A percentile compares a stretch with the other conserved stretches of the same genome.
These are phyloP conservation scores for Podarcis siculus DNA, from an alignment of 2,797 vertebrate species.

Conservation along the genomic window DNA sequence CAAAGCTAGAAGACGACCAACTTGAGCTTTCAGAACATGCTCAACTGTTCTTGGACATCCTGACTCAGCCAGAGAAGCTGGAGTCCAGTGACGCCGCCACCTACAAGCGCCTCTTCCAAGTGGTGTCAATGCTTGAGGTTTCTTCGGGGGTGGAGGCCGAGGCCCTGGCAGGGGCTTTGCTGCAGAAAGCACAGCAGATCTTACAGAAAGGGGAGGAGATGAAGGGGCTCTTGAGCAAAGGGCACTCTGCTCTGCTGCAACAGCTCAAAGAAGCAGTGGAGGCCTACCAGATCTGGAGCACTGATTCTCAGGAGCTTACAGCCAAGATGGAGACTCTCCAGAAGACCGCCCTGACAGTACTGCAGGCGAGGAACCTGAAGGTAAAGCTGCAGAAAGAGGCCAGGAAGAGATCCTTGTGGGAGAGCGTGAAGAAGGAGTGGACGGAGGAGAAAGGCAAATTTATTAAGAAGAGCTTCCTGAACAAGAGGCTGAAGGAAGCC, in stretches of 20 bases:
- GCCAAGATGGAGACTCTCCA: not conserved
- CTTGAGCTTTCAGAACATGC: not conserved
- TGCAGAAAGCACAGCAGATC: not conserved
- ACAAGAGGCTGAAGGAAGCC: not conserved
- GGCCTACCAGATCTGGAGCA: not conserved
- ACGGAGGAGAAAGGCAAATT: constrained; percentile 8
- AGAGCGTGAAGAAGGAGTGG: not conserved
- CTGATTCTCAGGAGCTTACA: not conserved
- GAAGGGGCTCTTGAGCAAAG: not conserved
- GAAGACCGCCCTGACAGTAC: not conserved
- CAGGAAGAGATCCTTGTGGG: not conserved
- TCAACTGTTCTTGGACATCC: not conserved
- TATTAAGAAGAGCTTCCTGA: not conserved
- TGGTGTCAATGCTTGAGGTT: not conserved
- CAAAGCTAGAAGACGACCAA: not conserved
- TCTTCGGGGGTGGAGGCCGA: rapidly evolving
- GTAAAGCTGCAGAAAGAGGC: not conserved
- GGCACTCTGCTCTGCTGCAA: rapidly evolving
- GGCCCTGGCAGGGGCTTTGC: not conserved
- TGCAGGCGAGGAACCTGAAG: not conserved
- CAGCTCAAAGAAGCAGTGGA: not conserved
- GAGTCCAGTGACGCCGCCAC: rapidly evolving
- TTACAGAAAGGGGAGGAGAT: not conserved
- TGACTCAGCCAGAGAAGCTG: not conserved
- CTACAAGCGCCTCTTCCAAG: not conserved